phyloP scores from a whole-genome alignment of 2,888 invertebrate genomes.

The Pogonocherus hispidulus region DNA sequence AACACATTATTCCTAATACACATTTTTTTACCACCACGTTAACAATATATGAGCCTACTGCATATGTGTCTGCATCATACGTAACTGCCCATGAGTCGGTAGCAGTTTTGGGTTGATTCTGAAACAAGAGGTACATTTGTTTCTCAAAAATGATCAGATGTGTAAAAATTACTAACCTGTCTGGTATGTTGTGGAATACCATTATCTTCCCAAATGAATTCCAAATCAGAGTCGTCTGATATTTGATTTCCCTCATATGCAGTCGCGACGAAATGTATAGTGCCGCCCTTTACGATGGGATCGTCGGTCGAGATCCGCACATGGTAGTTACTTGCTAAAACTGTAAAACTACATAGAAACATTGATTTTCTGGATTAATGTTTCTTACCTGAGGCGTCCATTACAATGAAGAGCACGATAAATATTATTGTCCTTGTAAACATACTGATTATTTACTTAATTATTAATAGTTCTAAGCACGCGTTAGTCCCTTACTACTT shows the following conservation, averaged over 20 bases:
- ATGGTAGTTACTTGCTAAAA: slow-evolving; percentile 59
- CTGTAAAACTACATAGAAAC: slow-evolving; percentile 27
- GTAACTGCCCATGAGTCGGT: slow-evolving; percentile 76
- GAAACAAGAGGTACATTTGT: slow-evolving; percentile 38
- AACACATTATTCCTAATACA: slow-evolving; percentile 65
- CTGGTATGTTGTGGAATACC: slow-evolving; percentile 70
- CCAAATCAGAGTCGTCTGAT: slow-evolving; percentile 70
- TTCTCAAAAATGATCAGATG: not conserved
- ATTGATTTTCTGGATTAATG: not conserved
- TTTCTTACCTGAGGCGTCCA: slow-evolving; percentile 6
- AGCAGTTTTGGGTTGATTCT: slow-evolving; percentile 70
- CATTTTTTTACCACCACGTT: slow-evolving; percentile 70
- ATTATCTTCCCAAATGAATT: slow-evolving; percentile 75
- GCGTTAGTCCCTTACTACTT: no score
- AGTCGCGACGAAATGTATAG: slow-evolving; percentile 78
- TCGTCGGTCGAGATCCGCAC: slow-evolving; percentile 75
- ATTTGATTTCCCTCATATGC: slow-evolving; percentile 67
- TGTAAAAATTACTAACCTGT: slow-evolving; percentile 65
- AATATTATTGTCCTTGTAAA: slow-evolving; percentile 17
- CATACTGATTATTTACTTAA: slow-evolving; percentile 16
- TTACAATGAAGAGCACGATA: slow-evolving; percentile 7
- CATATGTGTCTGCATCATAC: slow-evolving; percentile 71
- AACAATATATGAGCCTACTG: slow-evolving; percentile 74
- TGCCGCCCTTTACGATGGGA: slow-evolving; percentile 80
- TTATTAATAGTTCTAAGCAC: not conserved